Evolutionary conservation across 2,888 invertebrate species (phyloP).

Genomic region (Nomada fabriciana): DNA sequence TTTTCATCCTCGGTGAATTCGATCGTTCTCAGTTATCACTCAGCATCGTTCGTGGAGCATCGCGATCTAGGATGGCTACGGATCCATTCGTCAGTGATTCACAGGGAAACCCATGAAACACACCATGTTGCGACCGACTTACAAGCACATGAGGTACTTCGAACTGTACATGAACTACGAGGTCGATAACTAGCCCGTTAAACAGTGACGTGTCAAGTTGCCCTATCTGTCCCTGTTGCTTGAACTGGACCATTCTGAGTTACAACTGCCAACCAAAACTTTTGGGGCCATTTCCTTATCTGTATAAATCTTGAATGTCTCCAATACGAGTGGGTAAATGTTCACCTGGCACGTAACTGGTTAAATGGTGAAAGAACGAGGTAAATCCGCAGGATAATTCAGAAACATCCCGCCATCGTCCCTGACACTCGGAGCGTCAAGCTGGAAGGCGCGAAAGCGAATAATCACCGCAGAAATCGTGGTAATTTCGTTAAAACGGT

Average conservation of each 20-base stretch:
- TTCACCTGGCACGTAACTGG: not conserved
- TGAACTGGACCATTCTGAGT: not conserved
- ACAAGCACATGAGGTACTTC: slow-evolving; percentile 25
- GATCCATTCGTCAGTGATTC: slow-evolving; percentile 1
- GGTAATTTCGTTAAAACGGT: slow-evolving; percentile 49
- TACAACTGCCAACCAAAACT: too few relatives aligned
- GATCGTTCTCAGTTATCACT: too few relatives aligned
- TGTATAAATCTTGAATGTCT: too few relatives aligned
- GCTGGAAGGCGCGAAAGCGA: not conserved
- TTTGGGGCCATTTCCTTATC: too few relatives aligned
- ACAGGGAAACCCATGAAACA: slow-evolving; percentile 32
- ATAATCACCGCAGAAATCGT: slow-evolving; percentile 33
- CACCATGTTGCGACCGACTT: slow-evolving; percentile 44
- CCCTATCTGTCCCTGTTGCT: slow-evolving; percentile 13
- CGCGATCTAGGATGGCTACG: not conserved
- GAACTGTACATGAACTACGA: slow-evolving; percentile 40
- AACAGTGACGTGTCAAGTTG: slow-evolving; percentile 55
- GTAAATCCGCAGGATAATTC: not conserved
- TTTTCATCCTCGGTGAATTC: too few relatives aligned
- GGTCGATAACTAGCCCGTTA: slow-evolving; percentile 55
- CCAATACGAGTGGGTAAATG: too few relatives aligned
- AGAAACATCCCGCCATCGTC: not conserved
- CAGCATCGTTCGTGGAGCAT: not conserved
- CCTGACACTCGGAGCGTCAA: not conserved
- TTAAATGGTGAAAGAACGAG: not conserved